Evolutionary conservation across 2,888 invertebrate species (phyloP), one percentile per base, ranked within the genome.

Genomic region (Tethea ocularis): DNA sequence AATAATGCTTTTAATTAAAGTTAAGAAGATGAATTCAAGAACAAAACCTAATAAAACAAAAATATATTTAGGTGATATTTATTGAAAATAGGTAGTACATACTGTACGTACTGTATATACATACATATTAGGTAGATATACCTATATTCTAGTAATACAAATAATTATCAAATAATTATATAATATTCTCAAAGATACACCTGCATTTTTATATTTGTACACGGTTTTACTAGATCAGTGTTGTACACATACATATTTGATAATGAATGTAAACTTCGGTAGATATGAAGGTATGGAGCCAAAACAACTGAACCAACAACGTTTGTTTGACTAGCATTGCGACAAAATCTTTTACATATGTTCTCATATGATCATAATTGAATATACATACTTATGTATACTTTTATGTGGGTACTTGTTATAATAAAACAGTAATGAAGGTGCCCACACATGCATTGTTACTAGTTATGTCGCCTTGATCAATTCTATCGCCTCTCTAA

Each of bases 401-500:
- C 10, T 24, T 52, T n/a, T 20, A 52, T 52, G 13, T 6, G 24
- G 51, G 51, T 20, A 57, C 57, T 46, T 13, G 17, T 29, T 51
- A 33, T 36, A 17, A 29, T 29, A 22, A 22, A 51, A 52, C 11
- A 17, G 59, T 33, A 33, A 54, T 54, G 54, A 22, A 33, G 46
- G 29, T 33, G 33, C 83, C 86, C 76, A 84, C 86, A 77, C 74
- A 57, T 41, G 64, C 64, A 83, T 82, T 83, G 78, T 82, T 76
- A 66, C 59, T 71, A 63, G 64, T 61, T 71, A 63, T 76, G 77
- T 81, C 77, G 64, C 82, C 80, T 83, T 85, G 82, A 72, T 79
- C 69, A 62, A 61, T 60, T 59, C 58, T 63, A 66, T 67, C 67
- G 69, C 74, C 75, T 74, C 80, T 80, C 82, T 77, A 75, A 67